phyloP scores from a whole-genome alignment of 64 coral and sea anemone species.

The Porites lutea region DNA sequence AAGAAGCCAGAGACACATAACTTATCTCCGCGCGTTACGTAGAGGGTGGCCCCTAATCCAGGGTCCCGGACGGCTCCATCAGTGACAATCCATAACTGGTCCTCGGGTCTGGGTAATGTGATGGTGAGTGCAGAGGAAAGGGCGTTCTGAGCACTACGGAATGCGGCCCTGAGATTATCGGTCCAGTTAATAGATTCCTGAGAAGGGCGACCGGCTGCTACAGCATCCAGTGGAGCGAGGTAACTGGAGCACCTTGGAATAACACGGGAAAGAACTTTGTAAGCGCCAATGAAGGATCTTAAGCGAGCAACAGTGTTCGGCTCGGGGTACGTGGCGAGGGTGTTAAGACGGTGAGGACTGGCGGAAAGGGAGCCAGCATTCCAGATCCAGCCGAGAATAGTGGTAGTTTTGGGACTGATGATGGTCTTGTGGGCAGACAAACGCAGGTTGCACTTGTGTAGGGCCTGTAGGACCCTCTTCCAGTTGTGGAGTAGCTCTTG shows the following conservation, averaged over 20 bases:
- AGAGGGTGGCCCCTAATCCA: slow-evolving; percentile 28
- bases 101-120: slow-evolving; percentile 9
- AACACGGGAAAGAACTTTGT: too few species aligned
- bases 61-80: neutral
- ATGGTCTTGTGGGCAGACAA: too few species aligned
- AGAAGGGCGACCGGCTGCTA: neutral
- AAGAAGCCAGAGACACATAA: slow-evolving; percentile 27
- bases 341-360: neutral
- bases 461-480: too few species aligned
- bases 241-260: too few species aligned
- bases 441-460: too few species aligned
- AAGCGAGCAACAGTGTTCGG: neutral
- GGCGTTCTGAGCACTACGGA: slow-evolving; percentile 3
- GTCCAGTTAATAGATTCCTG: slow-evolving; percentile 23
- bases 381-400: slow-evolving; percentile 42
- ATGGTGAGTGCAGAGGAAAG: neutral
- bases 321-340: slow-evolving; percentile 7
- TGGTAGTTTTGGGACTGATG: neutral
- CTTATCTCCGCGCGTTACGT: neutral
- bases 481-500: neutral
- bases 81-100: slow-evolving; percentile 24
- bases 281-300: too few species aligned
- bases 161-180: neutral
- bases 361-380: neutral
- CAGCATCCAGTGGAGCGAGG: too few species aligned